Conservation (phyloP, 92 coral and sea anemone genomes). For the Zoanthus solanderi region DNA sequence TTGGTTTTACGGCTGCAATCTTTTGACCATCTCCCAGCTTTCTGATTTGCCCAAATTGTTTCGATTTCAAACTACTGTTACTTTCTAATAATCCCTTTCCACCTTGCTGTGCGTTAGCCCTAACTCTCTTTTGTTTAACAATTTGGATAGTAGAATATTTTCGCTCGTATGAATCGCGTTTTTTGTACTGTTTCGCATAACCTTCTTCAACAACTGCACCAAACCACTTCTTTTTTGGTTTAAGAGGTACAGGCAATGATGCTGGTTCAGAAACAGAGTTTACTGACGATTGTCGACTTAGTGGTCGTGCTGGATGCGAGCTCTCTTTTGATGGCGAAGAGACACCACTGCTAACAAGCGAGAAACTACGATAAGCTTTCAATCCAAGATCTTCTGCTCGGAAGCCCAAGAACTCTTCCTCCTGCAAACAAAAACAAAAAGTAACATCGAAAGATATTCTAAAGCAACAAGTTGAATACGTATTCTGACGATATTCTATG, state of each 20-base stretch:
- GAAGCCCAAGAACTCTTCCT: constrained; percentile 93
- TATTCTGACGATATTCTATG: constrained; percentile 10
- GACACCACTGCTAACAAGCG: constrained; percentile 46
- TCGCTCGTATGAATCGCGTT: constrained; percentile 94
- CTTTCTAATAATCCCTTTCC: constrained; percentile 50
- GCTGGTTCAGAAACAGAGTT: constrained; percentile 36
- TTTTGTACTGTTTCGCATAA: constrained; percentile 93
- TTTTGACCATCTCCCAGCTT: constrained; percentile 16
- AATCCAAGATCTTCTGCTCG: constrained; percentile 94
- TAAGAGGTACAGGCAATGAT: constrained; percentile 3
- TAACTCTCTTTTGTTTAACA: constrained; percentile 38
- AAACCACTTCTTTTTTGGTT: constrained; percentile 29
- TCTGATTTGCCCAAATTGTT: constrained; percentile 1
- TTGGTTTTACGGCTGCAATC: constrained; percentile 53
- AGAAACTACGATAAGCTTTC: constrained; percentile 80
- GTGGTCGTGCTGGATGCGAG: constrained; percentile 48
- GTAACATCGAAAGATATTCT: not conserved
- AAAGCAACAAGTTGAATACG: constrained; percentile 30
- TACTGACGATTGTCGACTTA: constrained; percentile 34
- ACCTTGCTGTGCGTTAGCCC: constrained; percentile 62
- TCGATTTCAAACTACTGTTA: constrained; percentile 25
- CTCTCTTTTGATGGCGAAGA: constrained; percentile 58
- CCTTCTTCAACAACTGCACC: constrained; percentile 70
- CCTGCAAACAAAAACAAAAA: constrained; percentile 58
- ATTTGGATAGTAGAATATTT: constrained; percentile 68